A percentile compares a stretch with the other conserved stretches of the same genome.
phyloP scores from a whole-genome alignment of 2,113 vertebrate genomes.

The Mola mola region DNA sequence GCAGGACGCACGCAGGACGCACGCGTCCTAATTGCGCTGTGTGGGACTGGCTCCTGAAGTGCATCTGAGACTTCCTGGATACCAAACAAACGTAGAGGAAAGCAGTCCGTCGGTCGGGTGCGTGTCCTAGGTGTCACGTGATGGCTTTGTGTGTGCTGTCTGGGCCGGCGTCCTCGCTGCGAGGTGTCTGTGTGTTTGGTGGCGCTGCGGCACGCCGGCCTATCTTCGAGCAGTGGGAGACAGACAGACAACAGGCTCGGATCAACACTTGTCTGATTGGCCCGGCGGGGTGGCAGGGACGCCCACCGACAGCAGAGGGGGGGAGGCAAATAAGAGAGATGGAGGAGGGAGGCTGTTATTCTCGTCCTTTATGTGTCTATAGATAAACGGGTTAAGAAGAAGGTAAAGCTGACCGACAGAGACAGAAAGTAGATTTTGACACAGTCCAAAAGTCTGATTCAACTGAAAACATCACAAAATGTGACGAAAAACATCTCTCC shows the following conservation, averaged over 20 bases:
- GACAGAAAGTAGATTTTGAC: too few relatives aligned
- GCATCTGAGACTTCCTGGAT: constrained; percentile 6
- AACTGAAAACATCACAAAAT: too few relatives aligned
- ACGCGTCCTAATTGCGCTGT: constrained; percentile 4
- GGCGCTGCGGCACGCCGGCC: constrained; percentile 61
- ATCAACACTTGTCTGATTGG: constrained; percentile 72
- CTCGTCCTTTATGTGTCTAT: constrained; percentile 34
- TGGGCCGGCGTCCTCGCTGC: constrained; percentile 54
- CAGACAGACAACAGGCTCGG: constrained; percentile 62
- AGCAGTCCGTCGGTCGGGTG: constrained; percentile 12
- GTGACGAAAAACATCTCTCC: too few relatives aligned
- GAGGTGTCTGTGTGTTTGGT: constrained; percentile 57
- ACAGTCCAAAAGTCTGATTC: too few relatives aligned
- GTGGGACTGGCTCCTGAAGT: constrained; percentile 6
- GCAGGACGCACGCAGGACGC: not conserved
- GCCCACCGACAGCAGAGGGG: constrained; percentile 54
- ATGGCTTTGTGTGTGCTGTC: constrained; percentile 35
- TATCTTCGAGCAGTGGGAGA: constrained; percentile 66
- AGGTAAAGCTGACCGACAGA: too few relatives aligned
- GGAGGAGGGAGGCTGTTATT: constrained; percentile 25
- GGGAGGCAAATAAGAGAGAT: constrained; percentile 47
- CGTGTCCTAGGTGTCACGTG: too few relatives aligned
- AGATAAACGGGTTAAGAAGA: constrained; percentile 42
- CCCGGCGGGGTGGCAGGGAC: constrained; percentile 54
- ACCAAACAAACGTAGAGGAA: constrained; percentile 9